Base-by-base conservation (phyloP, 37 sponge, comb jelly and placozoan genomes). In the Crambe crambe region DNA sequence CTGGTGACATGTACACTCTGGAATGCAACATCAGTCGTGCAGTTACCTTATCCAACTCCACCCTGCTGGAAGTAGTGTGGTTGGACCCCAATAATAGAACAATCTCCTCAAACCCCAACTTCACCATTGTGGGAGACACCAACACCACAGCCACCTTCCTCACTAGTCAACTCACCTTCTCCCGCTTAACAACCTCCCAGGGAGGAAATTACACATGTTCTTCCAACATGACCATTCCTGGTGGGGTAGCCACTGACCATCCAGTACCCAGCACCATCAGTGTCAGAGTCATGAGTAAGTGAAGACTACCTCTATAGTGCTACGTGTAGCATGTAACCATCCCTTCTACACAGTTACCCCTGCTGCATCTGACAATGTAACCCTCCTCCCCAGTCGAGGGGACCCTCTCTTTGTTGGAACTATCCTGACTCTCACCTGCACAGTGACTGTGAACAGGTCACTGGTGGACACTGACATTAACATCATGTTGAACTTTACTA, bases 261-360 rank as follows among this genome's bases (percentile, higher is more conserved):
- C n/a, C n/a, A 20, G 56, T 73, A 2, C 2, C 1, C 36, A 10
- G 3, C 8, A 30, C 74, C 1, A 6, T 31, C 32, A 27, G 2
- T 73, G 74, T 73, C 32, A 8, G n/a, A 29, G 74, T 73, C 35
- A 47, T 22, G 3, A 32, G 74, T 73, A 54, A 73, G 74, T 73
- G 56, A 1, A 73, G 8, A 27, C 18, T 37, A 68, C 9, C 18
- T 37, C 3, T 21, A 27, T 68, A 37, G 12, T 21, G 20, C 37
- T 27, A 8, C 31, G 68, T 68, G 15, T 8, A 23, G 25, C 6
- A 27, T 27, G 6, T 30, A n/a, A n/a, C n/a, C n/a, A n/a, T n/a
- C n/a, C n/a, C n/a, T n/a, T n/a, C n/a, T n/a, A n/a, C n/a, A n/a
- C 42, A 70, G 70, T 42, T 70, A 12, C 70, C 40, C 23, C 71